Evolutionary conservation across 2,113 vertebrate genomes (phyloP).

Genomic region (Bufo gargarizans): DNA sequence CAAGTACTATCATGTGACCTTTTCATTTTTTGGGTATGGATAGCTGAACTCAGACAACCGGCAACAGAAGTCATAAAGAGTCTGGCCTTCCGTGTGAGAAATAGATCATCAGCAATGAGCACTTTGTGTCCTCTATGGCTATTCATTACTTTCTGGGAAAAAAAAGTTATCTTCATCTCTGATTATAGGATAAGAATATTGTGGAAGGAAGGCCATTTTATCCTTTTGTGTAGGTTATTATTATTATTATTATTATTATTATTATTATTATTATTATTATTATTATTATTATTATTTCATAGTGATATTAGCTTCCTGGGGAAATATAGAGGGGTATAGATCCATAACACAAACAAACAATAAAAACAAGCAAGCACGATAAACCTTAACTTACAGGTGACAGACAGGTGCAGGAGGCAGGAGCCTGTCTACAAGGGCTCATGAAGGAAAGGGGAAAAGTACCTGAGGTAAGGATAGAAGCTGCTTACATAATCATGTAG

Average conservation of each 20-base stretch:
- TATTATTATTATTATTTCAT: background rate
- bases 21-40: conserved; percentile 26
- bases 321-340: background rate
- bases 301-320: background rate
- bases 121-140: background rate
- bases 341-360: background rate
- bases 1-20: conserved; percentile 17
- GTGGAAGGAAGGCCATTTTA: background rate
- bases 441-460: background rate
- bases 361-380: background rate
- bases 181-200: background rate
- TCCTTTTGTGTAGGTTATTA: background rate
- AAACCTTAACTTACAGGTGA: background rate
- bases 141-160: background rate
- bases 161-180: conserved; percentile 1
- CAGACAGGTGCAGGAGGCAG: background rate
- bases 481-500: background rate
- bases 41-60: conserved; percentile 26
- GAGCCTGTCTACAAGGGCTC: background rate
- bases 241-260: too few species aligned
- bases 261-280: too few species aligned
- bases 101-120: conserved; percentile 23
- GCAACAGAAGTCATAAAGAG: conserved; percentile 19
- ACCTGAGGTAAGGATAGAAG: background rate
- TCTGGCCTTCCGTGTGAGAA: background rate